Evolutionary conservation across 2,797 vertebrate species (phyloP).

Genomic region (Microctenopoma lineatum): DNA sequence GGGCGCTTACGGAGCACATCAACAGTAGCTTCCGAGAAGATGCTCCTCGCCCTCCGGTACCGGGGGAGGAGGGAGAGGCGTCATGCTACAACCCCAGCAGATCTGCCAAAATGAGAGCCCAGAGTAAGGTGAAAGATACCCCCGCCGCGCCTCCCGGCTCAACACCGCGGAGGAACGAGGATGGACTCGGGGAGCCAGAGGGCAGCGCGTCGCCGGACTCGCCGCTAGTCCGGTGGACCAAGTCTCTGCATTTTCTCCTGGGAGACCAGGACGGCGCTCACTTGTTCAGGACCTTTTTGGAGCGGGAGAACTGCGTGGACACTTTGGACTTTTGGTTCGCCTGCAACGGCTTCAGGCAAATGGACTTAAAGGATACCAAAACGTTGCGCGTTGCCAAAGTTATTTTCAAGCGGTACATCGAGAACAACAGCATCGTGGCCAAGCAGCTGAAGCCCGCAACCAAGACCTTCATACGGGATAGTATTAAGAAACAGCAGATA

Average conservation of each 20-base stretch:
- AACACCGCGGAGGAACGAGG: constrained; percentile 90
- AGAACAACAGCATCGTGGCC: constrained; percentile 94
- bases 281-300: constrained; percentile 96
- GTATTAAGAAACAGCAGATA: constrained; percentile 93
- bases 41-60: constrained; percentile 94
- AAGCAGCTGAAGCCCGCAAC: constrained; percentile 95
- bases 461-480: constrained; percentile 94
- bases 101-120: constrained; percentile 85
- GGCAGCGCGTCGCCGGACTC: constrained; percentile 96
- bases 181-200: constrained; percentile 95
- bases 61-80: constrained; percentile 94
- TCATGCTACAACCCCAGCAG: constrained; percentile 83
- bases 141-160: constrained; percentile 74
- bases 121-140: constrained; percentile 78
- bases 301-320: constrained; percentile 96
- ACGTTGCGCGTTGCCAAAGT: constrained; percentile 95
- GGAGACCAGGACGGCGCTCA: constrained; percentile 96
- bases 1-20: constrained; percentile 88
- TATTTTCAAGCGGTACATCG: constrained; percentile 98
- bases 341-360: constrained; percentile 98
- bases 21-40: constrained; percentile 95
- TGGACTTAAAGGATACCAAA: constrained; percentile 97
- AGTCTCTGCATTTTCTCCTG: constrained; percentile 95
- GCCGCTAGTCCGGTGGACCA: constrained; percentile 93
- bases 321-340: constrained; percentile 99